Base-by-base conservation (phyloP, 2,797 vertebrate species). In the Gymnothorax javanicus region DNA sequence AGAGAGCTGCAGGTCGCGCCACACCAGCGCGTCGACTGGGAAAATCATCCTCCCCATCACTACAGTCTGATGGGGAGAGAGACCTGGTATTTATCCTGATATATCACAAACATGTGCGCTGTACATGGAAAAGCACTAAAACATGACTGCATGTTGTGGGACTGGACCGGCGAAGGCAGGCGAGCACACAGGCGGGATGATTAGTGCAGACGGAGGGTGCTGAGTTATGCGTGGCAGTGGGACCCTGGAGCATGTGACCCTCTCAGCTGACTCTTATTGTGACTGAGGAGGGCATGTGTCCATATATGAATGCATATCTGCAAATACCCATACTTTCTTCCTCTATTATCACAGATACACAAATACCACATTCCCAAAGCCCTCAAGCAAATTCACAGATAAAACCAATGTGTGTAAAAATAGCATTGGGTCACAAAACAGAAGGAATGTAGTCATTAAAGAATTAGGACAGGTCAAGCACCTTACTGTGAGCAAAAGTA, bases 171-270 rank as follows among this genome's bases (percentile, higher is more conserved):
- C 25, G 43, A 62, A 82, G 15, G 81, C 43, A 60, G 56, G 43
- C 27, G 71, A 62, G 56, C 85, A 57, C 52, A 9, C 52, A 58
- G 43, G 7, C 20, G 60, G 27, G 33, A 67, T 57, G 52, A 56
- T 52, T 54, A 4, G 23, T 11, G 33, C 58, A 73, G 59, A 64
- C 59, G 20, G 60, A 62, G 59, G 27, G 25, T 2, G 7, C 50
- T 67, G 81, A 82, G 43, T 67, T 69, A 86, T 82, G 84, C 83
- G 59, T 20, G 79, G 67, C 84, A 82, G 52, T 6, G 15, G 23
- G 67, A 27, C 27, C 84, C 82, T 57, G 81, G n/a, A 57, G 52
- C 52, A 82, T 58, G 20, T 56, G 17, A 27, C 7, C 11, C 7
- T 25, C 23, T 11, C 12, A 7, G 81, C 27, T 59, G 52, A 54